Conservation (phyloP, 2,797 vertebrate genomes). For the Adrianichthys oophorus region DNA sequence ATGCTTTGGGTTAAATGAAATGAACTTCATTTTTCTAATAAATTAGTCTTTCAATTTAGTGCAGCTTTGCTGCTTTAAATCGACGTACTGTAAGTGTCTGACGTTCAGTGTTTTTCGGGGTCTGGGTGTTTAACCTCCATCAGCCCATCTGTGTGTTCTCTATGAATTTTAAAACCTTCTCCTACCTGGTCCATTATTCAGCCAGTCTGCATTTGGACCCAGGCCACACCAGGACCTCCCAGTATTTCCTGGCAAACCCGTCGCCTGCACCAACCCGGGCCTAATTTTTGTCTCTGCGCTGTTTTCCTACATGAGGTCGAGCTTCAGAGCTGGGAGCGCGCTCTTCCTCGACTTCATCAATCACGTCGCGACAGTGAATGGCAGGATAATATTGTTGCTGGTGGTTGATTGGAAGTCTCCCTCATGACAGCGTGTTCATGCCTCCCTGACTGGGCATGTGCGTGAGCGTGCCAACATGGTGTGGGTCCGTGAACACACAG, state of each 20-base stretch:
- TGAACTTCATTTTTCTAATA: no score
- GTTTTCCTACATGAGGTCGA: constrained; percentile 55
- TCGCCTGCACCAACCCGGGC: constrained; percentile 17
- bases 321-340: constrained; percentile 22
- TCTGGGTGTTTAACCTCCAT: no score
- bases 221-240: constrained; percentile 4
- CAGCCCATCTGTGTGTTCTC: no score
- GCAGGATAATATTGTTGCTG: constrained; percentile 82
- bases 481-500: constrained; percentile 32
- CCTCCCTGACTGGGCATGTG: constrained; percentile 1
- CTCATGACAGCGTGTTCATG: constrained; percentile 23
- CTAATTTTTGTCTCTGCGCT: constrained; percentile 33
- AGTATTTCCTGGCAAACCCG: constrained; percentile 38
- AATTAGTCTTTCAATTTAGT: no score
- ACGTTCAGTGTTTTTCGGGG: no score
- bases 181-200: constrained; percentile 6
- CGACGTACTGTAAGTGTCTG: no score
- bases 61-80: no score
- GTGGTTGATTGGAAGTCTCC: constrained; percentile 66
- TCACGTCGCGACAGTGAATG: constrained; percentile 74
- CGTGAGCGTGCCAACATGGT: constrained; percentile 4
- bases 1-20: no score
- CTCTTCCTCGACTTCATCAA: constrained; percentile 68
- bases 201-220: background rate
- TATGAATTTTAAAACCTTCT: no score